Percentiles rank a stretch among this genome's conserved stretches.
Conservation (phyloP, 2,797 vertebrate genomes). For the Rhabdomys pumilio region DNA sequence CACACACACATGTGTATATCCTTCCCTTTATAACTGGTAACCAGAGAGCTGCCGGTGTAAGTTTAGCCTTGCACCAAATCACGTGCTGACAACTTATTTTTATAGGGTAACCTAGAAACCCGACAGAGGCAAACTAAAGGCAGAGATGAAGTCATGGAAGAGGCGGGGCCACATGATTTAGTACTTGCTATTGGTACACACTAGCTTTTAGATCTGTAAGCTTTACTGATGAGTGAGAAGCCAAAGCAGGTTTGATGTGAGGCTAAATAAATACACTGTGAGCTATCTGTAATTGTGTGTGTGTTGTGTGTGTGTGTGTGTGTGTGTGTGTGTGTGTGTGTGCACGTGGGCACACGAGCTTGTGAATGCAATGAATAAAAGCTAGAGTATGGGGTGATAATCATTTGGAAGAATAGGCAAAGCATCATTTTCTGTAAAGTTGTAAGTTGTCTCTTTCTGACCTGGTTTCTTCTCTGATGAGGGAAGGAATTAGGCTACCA, state of each 20-base stretch:
- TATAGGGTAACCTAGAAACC: constrained; percentile 68
- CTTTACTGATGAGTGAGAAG: constrained; percentile 59
- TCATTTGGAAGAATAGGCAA: background rate
- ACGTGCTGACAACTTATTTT: constrained; percentile 68
- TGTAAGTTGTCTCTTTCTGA: constrained; percentile 26
- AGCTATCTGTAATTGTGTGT: background rate
- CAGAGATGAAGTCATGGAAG: background rate
- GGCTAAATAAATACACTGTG: background rate
- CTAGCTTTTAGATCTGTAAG: constrained; percentile 24
- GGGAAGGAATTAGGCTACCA: background rate
- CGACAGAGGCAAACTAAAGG: constrained; percentile 55
- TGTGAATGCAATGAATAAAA: background rate
- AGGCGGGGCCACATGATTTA: constrained; percentile 50
- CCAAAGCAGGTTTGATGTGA: background rate
- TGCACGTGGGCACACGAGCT: too few species aligned
- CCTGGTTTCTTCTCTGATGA: background rate
- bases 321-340: background rate
- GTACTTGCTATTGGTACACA: constrained; percentile 54
- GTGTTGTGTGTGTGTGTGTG: background rate
- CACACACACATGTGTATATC: background rate
- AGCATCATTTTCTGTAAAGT: background rate
- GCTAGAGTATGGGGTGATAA: background rate
- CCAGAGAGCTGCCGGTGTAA: constrained; percentile 69
- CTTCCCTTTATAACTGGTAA: constrained; percentile 67
- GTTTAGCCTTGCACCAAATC: constrained; percentile 64